Evolutionary conservation across 2,888 invertebrate species (phyloP).

Genomic region (Zele albiditarsus): DNA sequence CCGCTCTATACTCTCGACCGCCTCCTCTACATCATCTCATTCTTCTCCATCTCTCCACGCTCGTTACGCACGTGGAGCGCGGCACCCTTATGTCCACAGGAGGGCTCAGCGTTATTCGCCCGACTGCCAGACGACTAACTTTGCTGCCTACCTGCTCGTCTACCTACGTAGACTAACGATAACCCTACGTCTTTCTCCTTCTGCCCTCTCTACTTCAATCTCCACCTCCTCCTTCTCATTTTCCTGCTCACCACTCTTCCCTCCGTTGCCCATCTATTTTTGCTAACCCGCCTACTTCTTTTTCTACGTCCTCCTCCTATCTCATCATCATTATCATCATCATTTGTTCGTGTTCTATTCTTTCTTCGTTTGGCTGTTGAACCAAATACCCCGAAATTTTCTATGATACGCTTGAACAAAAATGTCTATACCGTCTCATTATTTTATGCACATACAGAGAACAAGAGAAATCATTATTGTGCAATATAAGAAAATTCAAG

Average conservation of each 20-base stretch:
- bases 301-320: not conserved
- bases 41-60: constrained; percentile 21
- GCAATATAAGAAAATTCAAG: not conserved
- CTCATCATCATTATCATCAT: constrained; percentile 8
- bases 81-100: constrained; percentile 30
- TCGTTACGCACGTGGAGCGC: constrained; percentile 33
- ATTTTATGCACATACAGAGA: not conserved
- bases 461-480: not conserved
- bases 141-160: constrained; percentile 36
- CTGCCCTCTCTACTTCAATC: constrained; percentile 1
- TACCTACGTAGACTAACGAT: constrained; percentile 30
- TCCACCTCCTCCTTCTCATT: not conserved
- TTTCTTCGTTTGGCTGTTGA: not conserved
- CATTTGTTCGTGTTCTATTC: not conserved
- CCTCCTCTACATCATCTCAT: constrained; percentile 16
- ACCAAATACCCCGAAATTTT: constrained; percentile 16
- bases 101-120: constrained; percentile 14
- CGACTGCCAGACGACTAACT: constrained; percentile 33
- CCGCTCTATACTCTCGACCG: constrained; percentile 19
- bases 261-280: constrained; percentile 5
- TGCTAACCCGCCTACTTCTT: not conserved
- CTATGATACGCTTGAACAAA: constrained; percentile 10
- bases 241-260: not conserved
- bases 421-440: not conserved
- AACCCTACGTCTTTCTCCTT: not conserved